Conservation (phyloP, 2,797 vertebrate species). For the Taeniopygia guttata region DNA sequence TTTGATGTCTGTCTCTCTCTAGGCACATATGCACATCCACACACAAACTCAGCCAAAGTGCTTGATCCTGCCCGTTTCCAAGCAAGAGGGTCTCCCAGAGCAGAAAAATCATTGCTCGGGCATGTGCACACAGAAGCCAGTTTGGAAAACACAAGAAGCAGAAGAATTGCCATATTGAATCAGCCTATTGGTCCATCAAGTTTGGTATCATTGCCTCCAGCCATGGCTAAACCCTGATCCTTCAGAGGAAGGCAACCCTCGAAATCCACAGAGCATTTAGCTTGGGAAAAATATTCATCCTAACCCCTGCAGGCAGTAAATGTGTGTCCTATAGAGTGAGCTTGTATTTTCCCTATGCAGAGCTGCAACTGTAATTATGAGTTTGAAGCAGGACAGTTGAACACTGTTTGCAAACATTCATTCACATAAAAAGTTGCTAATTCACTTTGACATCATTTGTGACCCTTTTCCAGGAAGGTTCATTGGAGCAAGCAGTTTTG, state of each 20-base stretch:
- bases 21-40: not conserved
- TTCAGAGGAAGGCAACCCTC: slow-evolving; percentile 8
- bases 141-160: slow-evolving; percentile 42
- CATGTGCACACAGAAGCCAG: slow-evolving; percentile 38
- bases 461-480: slow-evolving; percentile 53
- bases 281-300: not conserved
- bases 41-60: not conserved
- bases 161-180: slow-evolving; percentile 68
- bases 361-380: slow-evolving; percentile 4
- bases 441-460: slow-evolving; percentile 60
- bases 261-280: not conserved
- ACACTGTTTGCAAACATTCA: slow-evolving; percentile 28
- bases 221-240: slow-evolving; percentile 20
- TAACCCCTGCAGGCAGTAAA: slow-evolving; percentile 30
- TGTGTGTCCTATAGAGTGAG: slow-evolving; percentile 3
- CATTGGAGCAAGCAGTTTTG: slow-evolving; percentile 27
- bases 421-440: slow-evolving; percentile 35
- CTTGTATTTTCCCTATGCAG: not conserved
- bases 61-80: not conserved
- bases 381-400: slow-evolving; percentile 16
- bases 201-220: slow-evolving; percentile 62
- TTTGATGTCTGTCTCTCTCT: not conserved
- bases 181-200: slow-evolving; percentile 65
- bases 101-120: slow-evolving; percentile 35
- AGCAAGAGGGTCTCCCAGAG: not conserved